phyloP scores from a whole-genome alignment of 2,888 invertebrate genomes.

The Leptopilina syphax region DNA sequence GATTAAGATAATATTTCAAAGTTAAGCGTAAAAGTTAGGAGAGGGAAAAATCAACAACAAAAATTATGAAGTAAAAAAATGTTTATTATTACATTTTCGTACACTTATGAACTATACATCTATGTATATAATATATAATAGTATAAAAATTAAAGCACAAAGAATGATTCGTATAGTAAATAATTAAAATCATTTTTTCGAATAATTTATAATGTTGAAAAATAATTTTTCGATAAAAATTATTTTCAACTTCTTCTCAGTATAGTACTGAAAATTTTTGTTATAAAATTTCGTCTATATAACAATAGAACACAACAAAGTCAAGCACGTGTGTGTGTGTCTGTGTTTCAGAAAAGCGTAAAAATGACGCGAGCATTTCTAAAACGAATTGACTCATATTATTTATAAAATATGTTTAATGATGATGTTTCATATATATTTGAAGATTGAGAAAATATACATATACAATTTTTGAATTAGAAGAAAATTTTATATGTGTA shows the following conservation, averaged over 20 bases:
- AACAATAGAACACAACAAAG: slow-evolving; percentile 3
- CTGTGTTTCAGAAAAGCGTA: slow-evolving; percentile 2
- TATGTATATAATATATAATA: slow-evolving; percentile 23
- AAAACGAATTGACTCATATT: background rate
- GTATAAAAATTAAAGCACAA: slow-evolving; percentile 33
- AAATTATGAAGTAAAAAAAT: background rate
- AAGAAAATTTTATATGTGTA: background rate
- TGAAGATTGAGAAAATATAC: background rate
- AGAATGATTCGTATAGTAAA: background rate
- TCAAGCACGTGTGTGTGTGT: background rate
- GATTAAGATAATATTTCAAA: too few species aligned
- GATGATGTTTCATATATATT: background rate
- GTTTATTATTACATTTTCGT: background rate
- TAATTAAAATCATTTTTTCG: background rate
- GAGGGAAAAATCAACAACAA: background rate
- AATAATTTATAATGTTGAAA: background rate
- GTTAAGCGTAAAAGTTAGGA: background rate
- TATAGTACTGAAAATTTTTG: background rate
- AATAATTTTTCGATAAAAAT: too few species aligned
- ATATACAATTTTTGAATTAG: background rate
- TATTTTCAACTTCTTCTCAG: background rate
- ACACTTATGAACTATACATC: background rate
- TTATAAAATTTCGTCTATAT: too few species aligned
- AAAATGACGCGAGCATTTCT: slow-evolving; percentile 16
- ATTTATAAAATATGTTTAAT: background rate